These are phyloP conservation scores for Gymnocephalus cernua DNA, from an alignment of 2,113 vertebrate species.

Conservation along the genomic window DNA sequence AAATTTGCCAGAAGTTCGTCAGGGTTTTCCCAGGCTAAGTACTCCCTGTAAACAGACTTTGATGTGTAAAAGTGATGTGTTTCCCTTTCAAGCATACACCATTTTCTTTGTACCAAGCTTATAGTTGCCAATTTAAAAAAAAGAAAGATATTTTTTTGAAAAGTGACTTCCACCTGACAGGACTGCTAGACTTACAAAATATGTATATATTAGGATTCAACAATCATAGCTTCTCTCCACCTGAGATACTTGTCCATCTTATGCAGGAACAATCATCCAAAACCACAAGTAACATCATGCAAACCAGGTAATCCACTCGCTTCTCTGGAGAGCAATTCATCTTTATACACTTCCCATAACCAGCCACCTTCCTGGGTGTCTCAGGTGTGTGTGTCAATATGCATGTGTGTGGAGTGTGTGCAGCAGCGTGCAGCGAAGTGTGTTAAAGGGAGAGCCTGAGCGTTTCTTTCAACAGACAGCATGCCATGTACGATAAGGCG, in stretches of 20 bases:
- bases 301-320: constrained; percentile 28
- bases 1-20: no score
- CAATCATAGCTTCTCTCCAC: background rate
- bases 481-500: constrained; percentile 66
- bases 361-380: constrained; percentile 22
- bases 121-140: background rate
- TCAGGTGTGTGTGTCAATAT: constrained; percentile 52
- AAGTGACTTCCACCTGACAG: background rate
- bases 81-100: background rate
- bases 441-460: constrained; percentile 46
- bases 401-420: constrained; percentile 34
- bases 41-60: no score
- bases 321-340: constrained; percentile 44
- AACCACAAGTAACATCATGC: constrained; percentile 1
- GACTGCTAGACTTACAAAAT: background rate
- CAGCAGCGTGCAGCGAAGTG: constrained; percentile 39
- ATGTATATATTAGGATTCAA: background rate
- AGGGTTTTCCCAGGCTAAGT: no score
- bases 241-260: background rate
- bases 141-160: no score
- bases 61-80: no score
- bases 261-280: background rate
- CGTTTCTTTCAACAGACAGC: constrained; percentile 41
- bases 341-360: constrained; percentile 53
- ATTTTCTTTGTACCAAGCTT: background rate